Evolutionary conservation across 1,140 invertebrate genomes (phyloP), one percentile per base, ranked within the genome.

Genomic region (Caenorhabditis briggsae): DNA sequence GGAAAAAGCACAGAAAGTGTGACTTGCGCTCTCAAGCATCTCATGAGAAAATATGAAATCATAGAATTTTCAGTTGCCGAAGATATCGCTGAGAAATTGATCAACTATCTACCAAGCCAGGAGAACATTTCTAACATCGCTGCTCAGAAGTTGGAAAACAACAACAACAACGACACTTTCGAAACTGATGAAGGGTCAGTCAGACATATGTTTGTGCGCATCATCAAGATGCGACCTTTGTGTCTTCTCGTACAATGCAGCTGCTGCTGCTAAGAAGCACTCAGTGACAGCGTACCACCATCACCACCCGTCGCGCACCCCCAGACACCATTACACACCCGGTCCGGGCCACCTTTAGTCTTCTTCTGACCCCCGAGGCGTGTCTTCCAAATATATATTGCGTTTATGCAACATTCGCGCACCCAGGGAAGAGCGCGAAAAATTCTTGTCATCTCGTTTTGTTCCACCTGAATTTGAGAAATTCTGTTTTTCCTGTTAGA

Each of bases 271-370:
- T 70, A 46, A 48, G 41, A 25, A 70, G 14, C 41, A 46, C 11
- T 6, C 11, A 16, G 41, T 53, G 43, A 50, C 3, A 78, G 33
- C 6, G 7, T 50, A 78, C 70, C 70, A 78, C 70, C 70, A 46
- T 46, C 23, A 78, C 70, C 70, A 78, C 70, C 70, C 70, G 70
- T 50, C 70, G 70, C 70, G 70, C 70, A 78, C 70, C 64, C 64
- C 59, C 11, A 50, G 50, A 23, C 70, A 14, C 70, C 70, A 78
- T 78, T 50, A 50, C 46, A 78, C 70, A 46, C 46, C 41, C 33
- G n/a, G 8, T 41, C 20, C n/a, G 23, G 18, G 7, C 70, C 16
- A 78, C 70, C 70, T 78, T 78, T 50, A 50, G 50, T 78, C 33
- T 46, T 50, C 23, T 78, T 48, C 41, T 23, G 33, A 16, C 18